Conservation (phyloP, 2,797 vertebrate species). For the Acanthurus lineatus region DNA sequence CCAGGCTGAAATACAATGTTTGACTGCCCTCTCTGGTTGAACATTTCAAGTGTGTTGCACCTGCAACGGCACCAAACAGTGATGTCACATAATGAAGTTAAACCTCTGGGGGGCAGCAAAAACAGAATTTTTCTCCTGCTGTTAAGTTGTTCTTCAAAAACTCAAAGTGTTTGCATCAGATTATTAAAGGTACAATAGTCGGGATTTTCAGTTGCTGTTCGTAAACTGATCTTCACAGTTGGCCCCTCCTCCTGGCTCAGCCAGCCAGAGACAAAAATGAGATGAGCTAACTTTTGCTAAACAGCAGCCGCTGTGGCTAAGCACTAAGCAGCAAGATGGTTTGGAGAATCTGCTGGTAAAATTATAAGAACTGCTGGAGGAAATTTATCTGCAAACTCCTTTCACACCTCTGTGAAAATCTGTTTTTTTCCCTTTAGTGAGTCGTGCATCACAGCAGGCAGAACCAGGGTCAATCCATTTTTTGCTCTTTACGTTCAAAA, state of each 20-base stretch:
- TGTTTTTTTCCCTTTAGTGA: neutral
- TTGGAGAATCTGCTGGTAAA: too few species aligned
- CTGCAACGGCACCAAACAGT: too few species aligned
- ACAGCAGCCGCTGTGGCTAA: neutral
- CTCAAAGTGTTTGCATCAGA: neutral
- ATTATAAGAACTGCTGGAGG: too few species aligned
- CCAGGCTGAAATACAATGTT: too few species aligned
- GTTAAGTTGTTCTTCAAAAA: neutral
- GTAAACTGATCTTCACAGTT: too few species aligned
- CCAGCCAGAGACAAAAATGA: too few species aligned
- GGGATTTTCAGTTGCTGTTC: too few species aligned
- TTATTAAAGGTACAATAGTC: neutral
- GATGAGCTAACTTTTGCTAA: neutral
- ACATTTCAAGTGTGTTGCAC: too few species aligned
- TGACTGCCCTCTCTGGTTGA: too few species aligned
- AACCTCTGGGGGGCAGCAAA: neutral
- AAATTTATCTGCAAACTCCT: neutral
- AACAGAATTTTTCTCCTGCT: too few species aligned
- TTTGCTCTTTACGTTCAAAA: neutral
- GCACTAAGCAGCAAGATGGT: neutral
- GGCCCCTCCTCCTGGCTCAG: too few species aligned
- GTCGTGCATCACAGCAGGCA: neutral
- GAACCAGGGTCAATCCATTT: neutral
- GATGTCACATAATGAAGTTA: neutral
- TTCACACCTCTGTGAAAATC: constrained; percentile 8